These are phyloP conservation scores for Melanocharis versteri DNA, from an alignment of 2,113 vertebrate species.

Conservation along the genomic window DNA sequence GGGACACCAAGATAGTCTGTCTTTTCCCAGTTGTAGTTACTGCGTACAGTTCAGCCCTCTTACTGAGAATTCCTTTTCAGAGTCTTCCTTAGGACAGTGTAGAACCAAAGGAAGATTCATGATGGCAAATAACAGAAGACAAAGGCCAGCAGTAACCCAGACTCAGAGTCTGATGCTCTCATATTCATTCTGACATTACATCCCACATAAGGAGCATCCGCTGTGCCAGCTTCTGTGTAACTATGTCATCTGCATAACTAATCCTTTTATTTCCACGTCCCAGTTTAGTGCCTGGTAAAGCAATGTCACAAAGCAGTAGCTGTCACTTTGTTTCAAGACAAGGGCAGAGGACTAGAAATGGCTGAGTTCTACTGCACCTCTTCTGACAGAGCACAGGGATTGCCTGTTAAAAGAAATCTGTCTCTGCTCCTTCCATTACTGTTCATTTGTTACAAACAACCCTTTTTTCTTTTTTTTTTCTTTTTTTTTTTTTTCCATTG, in stretches of 20 bases:
- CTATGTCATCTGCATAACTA: constrained; percentile 9
- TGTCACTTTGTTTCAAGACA: not conserved
- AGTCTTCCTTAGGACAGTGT: not conserved
- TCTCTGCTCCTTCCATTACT: not conserved
- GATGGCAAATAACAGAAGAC: not conserved
- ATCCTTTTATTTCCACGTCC: not conserved
- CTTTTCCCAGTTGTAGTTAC: not conserved
- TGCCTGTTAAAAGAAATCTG: not conserved
- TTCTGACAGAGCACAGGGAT: not conserved
- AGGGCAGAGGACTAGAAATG: not conserved
- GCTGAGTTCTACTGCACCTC: not conserved
- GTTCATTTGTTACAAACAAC: not conserved
- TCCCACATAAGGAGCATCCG: not conserved
- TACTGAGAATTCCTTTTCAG: not conserved
- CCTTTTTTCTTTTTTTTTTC: not conserved
- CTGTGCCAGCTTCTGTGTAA: not conserved
- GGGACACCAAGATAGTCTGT: not conserved
- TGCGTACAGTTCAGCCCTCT: not conserved
- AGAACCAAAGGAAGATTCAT: not conserved
- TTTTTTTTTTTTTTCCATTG: not conserved
- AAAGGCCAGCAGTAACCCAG: not conserved
- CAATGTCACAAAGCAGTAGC: not conserved
- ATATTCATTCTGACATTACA: not conserved
- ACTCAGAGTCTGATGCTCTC: not conserved
- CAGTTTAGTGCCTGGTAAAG: not conserved